These are phyloP conservation scores for Carapus acus DNA, from an alignment of 2,797 vertebrate species.

Conservation along the genomic window DNA sequence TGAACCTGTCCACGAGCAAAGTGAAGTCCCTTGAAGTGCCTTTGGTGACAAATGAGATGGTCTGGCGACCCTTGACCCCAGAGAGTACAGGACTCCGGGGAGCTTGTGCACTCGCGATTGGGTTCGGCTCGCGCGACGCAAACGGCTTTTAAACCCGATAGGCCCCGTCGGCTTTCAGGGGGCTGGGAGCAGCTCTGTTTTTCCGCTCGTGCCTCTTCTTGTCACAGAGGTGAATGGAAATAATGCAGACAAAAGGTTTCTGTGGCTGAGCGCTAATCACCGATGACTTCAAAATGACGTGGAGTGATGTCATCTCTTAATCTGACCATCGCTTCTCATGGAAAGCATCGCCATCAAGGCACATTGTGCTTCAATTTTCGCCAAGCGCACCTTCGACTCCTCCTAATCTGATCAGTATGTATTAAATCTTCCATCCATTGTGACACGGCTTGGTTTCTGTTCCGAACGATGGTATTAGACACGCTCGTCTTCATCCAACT, in stretches of 20 bases:
- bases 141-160: slow-evolving; percentile 55
- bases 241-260: slow-evolving; percentile 48
- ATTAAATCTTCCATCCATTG: background rate
- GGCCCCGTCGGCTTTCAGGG: slow-evolving; percentile 49
- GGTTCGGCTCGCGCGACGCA: slow-evolving; percentile 51
- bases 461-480: slow-evolving; percentile 30
- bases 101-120: slow-evolving; percentile 31
- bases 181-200: slow-evolving; percentile 54
- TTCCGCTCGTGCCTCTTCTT: slow-evolving; percentile 58
- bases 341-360: slow-evolving; percentile 12
- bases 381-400: background rate
- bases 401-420: too few relatives aligned
- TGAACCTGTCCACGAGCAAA: slow-evolving; percentile 46
- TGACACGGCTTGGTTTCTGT: slow-evolving; percentile 11
- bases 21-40: slow-evolving; percentile 35
- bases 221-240: slow-evolving; percentile 61
- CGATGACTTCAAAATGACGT: slow-evolving; percentile 31
- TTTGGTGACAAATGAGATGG: slow-evolving; percentile 49
- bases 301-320: slow-evolving; percentile 18
- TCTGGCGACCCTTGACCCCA: slow-evolving; percentile 45
- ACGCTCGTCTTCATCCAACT: slow-evolving; percentile 28
- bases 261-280: slow-evolving; percentile 48
- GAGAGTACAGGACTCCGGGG: slow-evolving; percentile 39
- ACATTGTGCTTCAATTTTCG: background rate
- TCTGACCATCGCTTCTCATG: slow-evolving; percentile 16